phyloP scores from a whole-genome alignment of 2,888 invertebrate species.

The Diogma glabrata region DNA sequence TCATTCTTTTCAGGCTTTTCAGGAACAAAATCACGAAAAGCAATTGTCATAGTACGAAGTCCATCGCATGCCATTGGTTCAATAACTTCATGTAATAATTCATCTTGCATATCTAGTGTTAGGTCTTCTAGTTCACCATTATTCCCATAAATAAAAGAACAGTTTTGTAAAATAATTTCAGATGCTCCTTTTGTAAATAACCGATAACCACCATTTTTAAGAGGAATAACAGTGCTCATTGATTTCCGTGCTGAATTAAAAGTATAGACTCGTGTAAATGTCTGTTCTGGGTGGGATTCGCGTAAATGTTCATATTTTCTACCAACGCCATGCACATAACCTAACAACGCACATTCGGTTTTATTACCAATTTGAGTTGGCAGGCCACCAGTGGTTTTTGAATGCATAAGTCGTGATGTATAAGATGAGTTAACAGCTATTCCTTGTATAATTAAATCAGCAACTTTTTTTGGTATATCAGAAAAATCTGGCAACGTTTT shows the following conservation, averaged over 20 bases:
- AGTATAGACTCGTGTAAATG: constrained; percentile 87
- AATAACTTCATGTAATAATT: constrained; percentile 83
- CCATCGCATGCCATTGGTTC: constrained; percentile 98
- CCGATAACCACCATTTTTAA: constrained; percentile 76
- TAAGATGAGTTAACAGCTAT: constrained; percentile 95
- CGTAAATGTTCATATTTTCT: constrained; percentile 88
- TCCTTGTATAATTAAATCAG: constrained; percentile 71
- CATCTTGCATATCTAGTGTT: constrained; percentile 84
- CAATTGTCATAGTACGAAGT: constrained; percentile 90
- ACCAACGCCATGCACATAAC: constrained; percentile 82
- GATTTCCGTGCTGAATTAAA: constrained; percentile 99
- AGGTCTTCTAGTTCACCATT: constrained; percentile 87
- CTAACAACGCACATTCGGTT: constrained; percentile 95
- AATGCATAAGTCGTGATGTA: constrained; percentile 79
- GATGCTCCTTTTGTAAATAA: constrained; percentile 97
- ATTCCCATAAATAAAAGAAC: constrained; percentile 89
- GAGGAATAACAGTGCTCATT: constrained; percentile 93
- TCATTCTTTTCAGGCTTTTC: constrained; percentile 86
- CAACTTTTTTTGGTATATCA: constrained; percentile 74
- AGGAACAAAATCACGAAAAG: constrained; percentile 89
- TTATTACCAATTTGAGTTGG: constrained; percentile 98
- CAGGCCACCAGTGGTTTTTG: constrained; percentile 61
- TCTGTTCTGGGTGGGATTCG: constrained; percentile 84
- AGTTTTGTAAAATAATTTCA: constrained; percentile 96
- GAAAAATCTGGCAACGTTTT: constrained; percentile 78